Conservation (phyloP, 2,113 vertebrate species). For the Chlorodrepanis virens region DNA sequence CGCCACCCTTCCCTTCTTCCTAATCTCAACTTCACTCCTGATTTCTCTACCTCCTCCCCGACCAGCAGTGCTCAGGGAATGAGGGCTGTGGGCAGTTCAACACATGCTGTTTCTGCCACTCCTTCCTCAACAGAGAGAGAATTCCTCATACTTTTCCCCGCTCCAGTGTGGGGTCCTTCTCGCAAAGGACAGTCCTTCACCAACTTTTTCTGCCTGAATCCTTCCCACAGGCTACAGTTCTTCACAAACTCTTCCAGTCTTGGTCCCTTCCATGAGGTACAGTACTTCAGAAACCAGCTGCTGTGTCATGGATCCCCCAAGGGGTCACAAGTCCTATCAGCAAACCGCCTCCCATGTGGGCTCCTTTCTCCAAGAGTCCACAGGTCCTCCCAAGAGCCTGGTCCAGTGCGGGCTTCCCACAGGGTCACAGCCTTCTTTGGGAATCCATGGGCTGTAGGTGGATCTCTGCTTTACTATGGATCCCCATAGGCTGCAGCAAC, state of each 20-base stretch:
- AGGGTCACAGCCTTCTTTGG: neutral
- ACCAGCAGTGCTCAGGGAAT: neutral
- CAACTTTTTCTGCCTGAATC: neutral
- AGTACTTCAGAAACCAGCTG: neutral
- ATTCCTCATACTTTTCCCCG: neutral
- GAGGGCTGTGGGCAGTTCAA: neutral
- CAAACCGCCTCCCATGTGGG: neutral
- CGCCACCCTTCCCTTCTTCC: neutral
- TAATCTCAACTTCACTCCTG: neutral
- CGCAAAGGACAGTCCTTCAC: neutral
- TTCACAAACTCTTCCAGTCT: neutral
- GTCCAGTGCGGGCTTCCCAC: fast-evolving
- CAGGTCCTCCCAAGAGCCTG: neutral
- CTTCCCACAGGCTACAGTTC: neutral
- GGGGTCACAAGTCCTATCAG: neutral
- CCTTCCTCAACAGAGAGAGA: neutral
- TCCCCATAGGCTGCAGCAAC: fast-evolving
- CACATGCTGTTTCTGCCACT: neutral
- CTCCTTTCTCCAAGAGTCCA: neutral
- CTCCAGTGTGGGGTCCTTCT: neutral
- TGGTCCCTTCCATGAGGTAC: fast-evolving
- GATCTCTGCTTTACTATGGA: neutral
- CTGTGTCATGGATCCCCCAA: neutral
- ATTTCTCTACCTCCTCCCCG: neutral
- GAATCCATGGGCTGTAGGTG: neutral